phyloP scores from a whole-genome alignment of 2,888 invertebrate genomes.

The Pachycephus smyrnensis region DNA sequence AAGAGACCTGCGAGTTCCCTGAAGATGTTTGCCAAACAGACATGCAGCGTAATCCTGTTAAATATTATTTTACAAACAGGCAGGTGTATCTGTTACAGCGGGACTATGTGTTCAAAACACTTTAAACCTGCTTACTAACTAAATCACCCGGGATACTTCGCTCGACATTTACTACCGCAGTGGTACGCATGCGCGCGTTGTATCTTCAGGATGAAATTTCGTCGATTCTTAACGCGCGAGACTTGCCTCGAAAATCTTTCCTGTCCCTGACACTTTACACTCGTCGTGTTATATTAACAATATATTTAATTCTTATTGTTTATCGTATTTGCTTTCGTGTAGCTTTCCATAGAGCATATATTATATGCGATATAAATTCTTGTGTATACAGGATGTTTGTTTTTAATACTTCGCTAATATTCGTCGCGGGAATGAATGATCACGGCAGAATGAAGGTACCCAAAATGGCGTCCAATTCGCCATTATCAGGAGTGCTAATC shows the following conservation, averaged over 20 bases:
- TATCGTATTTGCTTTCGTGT: background rate
- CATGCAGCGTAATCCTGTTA: conserved; percentile 17
- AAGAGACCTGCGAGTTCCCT: conserved; percentile 1
- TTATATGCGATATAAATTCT: background rate
- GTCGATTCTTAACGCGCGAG: background rate
- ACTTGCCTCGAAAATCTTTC: background rate
- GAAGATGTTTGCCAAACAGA: conserved; percentile 24
- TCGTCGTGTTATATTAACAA: conserved; percentile 45
- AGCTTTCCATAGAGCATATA: background rate
- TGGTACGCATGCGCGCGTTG: background rate
- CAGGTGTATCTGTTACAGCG: conserved; percentile 21
- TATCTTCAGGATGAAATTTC: background rate
- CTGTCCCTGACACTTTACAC: conserved; percentile 10
- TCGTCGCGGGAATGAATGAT: conserved; percentile 39
- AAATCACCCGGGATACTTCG: conserved; percentile 10
- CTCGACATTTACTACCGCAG: background rate
- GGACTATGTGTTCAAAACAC: conserved; percentile 20
- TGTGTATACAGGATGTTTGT: background rate
- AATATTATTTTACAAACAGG: conserved; percentile 26
- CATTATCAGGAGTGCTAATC: background rate
- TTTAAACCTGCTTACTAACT: conserved; percentile 18
- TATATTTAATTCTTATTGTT: conserved; percentile 44
- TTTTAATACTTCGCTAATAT: background rate
- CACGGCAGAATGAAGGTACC: conserved; percentile 15
- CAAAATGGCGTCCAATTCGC: background rate